Evolutionary conservation across 2,113 vertebrate species (phyloP), one percentile per base, ranked within the genome.

Genomic region (Dunckerocampus dactyliophorus): DNA sequence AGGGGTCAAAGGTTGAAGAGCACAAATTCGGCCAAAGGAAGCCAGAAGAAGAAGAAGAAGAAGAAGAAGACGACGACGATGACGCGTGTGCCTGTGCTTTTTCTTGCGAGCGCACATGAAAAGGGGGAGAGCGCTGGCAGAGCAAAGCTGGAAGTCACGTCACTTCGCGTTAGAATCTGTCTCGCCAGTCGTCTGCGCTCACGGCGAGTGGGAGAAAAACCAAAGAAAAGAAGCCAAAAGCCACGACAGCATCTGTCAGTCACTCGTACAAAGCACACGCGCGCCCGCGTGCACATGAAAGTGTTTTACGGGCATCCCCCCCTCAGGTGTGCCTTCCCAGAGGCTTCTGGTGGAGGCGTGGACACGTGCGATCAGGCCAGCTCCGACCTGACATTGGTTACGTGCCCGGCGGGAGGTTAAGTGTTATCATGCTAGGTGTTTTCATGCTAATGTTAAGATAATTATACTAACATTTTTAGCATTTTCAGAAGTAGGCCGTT

Each of bases 291-390:
- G 31, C 57, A 39, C 39, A 53, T 67, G 46, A 22, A 70, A 78
- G 74, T 77, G 71, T 64, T 20, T 80, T 65, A 54, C 50, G 58
- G 71, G 61, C 75, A 47, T 71, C 81, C 76, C 71, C 76, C 81
- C 76, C 82, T 80, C 61, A 67, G 71, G 76, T 80, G 77, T 77
- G 77, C 82, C 82, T 82, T 67, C 81, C 74, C 76, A 65, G 76
- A 80, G 62, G 74, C 79, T 80, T 34, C 43, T 51, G 67, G 64
- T 62, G 69, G 72, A 13, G 71, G 67, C 42, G 79, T 71, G 34
- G 71, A 55, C 67, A 43, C 14, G 82, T 85, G 85, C 85, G 85
- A 88, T 85, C 82, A 76, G 14, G 22, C 19, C 37, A 69, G 67
- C 79, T 67, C 83, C 83, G 48, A 66, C 50, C n/a, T n/a, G n/a